Conservation (phyloP, 2,888 invertebrate species). For the Lasioglossum leucozonium region DNA sequence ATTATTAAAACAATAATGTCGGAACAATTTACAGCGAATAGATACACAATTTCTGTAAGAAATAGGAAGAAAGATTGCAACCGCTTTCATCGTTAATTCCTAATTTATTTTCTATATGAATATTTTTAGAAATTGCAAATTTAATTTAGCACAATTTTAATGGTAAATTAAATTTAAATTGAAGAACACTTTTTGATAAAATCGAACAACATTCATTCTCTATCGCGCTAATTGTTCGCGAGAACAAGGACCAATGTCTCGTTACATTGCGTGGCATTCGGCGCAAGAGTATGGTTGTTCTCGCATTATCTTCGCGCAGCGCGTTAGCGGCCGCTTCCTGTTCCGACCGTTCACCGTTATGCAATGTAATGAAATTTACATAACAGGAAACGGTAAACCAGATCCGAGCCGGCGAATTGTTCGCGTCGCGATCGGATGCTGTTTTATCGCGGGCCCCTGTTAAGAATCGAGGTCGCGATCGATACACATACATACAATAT, state of each 20-base stretch:
- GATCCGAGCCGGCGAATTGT: constrained; percentile 37
- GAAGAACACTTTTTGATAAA: too few relatives aligned
- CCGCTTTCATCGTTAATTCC: too few relatives aligned
- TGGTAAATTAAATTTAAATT: too few relatives aligned
- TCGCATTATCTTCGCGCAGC: constrained; percentile 31
- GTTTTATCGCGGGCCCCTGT: constrained; percentile 15
- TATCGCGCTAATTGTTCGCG: background rate
- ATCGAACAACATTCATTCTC: too few relatives aligned
- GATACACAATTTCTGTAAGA: too few relatives aligned
- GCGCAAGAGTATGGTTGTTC: constrained; percentile 30
- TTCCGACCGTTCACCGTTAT: constrained; percentile 64
- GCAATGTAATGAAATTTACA: constrained; percentile 70
- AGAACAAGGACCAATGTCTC: background rate
- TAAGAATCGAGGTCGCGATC: background rate
- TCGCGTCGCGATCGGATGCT: constrained; percentile 20
- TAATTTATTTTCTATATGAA: too few relatives aligned
- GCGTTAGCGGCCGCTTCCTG: constrained; percentile 58
- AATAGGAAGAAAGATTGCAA: too few relatives aligned
- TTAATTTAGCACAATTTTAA: too few relatives aligned
- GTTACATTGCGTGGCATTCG: background rate
- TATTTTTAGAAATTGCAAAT: too few relatives aligned
- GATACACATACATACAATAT: background rate
- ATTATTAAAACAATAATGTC: too few relatives aligned
- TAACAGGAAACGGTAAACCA: constrained; percentile 70
- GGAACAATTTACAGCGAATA: too few relatives aligned